Evolutionary conservation across 1,140 invertebrate genomes (phyloP).

Genomic region (Achroia grisella): DNA sequence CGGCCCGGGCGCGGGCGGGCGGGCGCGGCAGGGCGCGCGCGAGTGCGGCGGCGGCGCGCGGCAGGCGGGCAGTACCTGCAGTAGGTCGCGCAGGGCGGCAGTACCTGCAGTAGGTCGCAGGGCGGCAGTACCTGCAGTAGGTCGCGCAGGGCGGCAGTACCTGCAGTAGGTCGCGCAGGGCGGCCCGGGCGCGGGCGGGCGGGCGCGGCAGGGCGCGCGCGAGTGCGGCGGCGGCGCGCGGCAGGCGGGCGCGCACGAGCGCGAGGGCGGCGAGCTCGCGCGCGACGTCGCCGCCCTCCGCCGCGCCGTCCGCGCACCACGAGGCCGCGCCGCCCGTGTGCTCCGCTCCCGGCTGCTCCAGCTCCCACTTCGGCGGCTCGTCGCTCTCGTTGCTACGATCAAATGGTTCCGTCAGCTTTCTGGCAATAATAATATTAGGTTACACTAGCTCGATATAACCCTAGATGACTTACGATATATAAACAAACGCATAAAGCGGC

Average conservation of each 20-base stretch:
- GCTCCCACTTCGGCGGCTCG: slow-evolving; percentile 34
- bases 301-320: slow-evolving; percentile 31
- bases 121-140: too few relatives aligned
- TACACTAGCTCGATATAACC: too few relatives aligned
- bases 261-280: slow-evolving; percentile 43
- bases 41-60: slow-evolving; percentile 34
- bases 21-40: slow-evolving; percentile 29
- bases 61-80: slow-evolving; percentile 47
- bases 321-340: slow-evolving; percentile 13
- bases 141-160: too few relatives aligned
- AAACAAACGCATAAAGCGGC: too few relatives aligned
- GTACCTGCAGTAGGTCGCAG: too few relatives aligned
- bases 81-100: slow-evolving; percentile 44
- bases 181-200: slow-evolving; percentile 21
- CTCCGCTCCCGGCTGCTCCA: not conserved
- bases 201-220: slow-evolving; percentile 29
- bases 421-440: too few relatives aligned
- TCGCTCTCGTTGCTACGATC: slow-evolving; percentile 36
- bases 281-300: slow-evolving; percentile 48
- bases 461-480: too few relatives aligned
- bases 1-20: slow-evolving; percentile 21
- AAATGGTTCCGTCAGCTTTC: too few relatives aligned
- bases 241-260: slow-evolving; percentile 43
- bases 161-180: slow-evolving; percentile 42
- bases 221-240: slow-evolving; percentile 34